Evolutionary conservation across 2,113 vertebrate genomes (phyloP).

Genomic region (Carassius gibelio): DNA sequence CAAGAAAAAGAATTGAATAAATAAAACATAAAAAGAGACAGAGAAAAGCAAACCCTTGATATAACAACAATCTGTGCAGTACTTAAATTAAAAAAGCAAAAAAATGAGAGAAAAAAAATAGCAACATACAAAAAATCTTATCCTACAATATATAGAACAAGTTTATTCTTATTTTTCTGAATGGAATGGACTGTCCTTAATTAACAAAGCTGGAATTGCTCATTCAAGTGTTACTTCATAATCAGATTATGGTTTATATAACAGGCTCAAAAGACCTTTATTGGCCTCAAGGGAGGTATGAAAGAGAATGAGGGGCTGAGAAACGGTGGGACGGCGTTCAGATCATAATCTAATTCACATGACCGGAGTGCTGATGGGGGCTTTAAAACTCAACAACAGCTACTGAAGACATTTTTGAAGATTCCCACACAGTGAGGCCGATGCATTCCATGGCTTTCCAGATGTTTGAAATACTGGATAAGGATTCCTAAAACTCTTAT

Average conservation of each 20-base stretch:
- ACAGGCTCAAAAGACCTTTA: background rate
- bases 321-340: background rate
- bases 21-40: no score
- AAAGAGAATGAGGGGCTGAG: background rate
- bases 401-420: background rate
- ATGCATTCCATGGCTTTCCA: background rate
- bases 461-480: background rate
- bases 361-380: background rate
- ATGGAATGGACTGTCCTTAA: background rate
- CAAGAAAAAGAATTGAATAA: no score
- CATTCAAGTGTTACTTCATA: conserved; percentile 1
- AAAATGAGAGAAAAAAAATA: no score
- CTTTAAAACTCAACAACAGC: background rate
- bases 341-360: conserved; percentile 38
- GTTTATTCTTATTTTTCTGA: background rate
- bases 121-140: no score
- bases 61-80: no score
- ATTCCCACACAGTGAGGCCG: background rate
- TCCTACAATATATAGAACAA: background rate
- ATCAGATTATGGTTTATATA: conserved; percentile 20
- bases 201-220: background rate
- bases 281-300: background rate
- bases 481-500: background rate
- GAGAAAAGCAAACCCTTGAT: no score
- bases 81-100: no score